Conservation (phyloP, 2,113 vertebrate species). For the Rhipidura dahli region DNA sequence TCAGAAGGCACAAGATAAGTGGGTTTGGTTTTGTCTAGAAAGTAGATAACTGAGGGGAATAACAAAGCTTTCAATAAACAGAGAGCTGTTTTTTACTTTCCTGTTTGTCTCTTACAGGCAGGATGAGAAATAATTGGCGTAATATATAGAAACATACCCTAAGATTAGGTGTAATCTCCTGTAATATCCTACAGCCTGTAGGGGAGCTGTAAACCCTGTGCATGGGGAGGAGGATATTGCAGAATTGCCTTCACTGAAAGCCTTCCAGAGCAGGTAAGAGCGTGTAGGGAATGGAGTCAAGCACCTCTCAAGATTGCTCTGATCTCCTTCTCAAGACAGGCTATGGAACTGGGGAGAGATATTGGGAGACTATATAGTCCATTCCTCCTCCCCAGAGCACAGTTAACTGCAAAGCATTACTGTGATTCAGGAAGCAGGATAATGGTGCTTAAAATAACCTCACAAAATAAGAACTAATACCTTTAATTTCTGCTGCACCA, state of each 20-base stretch:
- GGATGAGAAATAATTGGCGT: background rate
- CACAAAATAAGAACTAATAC: background rate
- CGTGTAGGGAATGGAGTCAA: background rate
- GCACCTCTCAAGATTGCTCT: background rate
- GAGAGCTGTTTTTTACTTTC: background rate
- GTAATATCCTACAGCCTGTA: background rate
- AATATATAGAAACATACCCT: background rate
- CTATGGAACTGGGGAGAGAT: background rate
- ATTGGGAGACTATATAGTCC: background rate
- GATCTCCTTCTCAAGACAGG: background rate
- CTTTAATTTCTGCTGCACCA: background rate
- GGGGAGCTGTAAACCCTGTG: background rate
- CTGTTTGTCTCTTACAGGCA: background rate
- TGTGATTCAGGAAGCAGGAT: background rate
- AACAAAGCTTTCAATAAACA: background rate
- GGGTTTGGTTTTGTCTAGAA: slow-evolving; percentile 23
- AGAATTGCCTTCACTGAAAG: background rate
- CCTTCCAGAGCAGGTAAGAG: background rate
- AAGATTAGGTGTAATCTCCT: background rate
- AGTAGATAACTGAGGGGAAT: background rate
- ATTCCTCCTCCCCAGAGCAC: background rate
- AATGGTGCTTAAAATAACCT: background rate
- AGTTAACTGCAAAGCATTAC: background rate
- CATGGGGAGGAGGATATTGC: background rate
- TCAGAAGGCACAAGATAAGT: background rate